Base-by-base conservation (phyloP, 2,888 invertebrate genomes). In the Eupithecia exiguata region DNA sequence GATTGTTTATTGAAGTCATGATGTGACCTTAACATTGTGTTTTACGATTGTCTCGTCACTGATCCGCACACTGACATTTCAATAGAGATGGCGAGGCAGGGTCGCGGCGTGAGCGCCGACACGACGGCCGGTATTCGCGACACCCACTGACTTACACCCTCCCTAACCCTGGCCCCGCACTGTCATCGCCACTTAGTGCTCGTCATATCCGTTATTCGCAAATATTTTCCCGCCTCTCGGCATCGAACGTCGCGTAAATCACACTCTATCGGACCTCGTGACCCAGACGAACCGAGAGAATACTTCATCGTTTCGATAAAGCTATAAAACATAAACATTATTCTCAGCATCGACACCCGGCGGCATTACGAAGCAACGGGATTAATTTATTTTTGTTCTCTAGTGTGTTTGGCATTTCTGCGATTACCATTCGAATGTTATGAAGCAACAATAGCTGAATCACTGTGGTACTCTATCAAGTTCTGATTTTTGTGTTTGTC, bases 1-100 rank as follows among this genome's bases (percentile, higher is more conserved):
- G 88, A 91, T 93, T 89, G 92, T 93, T 94, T 94, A 94, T 94
- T 91, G 93, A 93, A 93, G 94, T 91, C 93, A 93, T 93, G 93
- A 91, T 93, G 89, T 92, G 93, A 93, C 93, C 94, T 93, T 92
- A 92, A 93, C 93, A 92, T 93, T 93, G 91, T 93, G 90, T 91
- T 93, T 92, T 93, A 92, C 92, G 92, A 94, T 94, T 93, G 93
- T 91, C 93, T 93, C 93, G 90, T 94, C 94, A 93, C 89, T 84
- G 89, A 90, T 88, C 90, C 88, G 88, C 89, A 86, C 89, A 90
- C 91, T 92, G 93, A 94, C 94, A 93, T 94, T 94, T 94, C 94
- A 93, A 94, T 94, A 91, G 94, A 87, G 88, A 89, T 92, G 94
- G 93, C 93, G 92, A 94, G 88, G 87, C 80, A 82, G 84, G 93